These are phyloP conservation scores for Pogonophryne albipinna DNA, from an alignment of 2,797 vertebrate species.

Conservation along the genomic window DNA sequence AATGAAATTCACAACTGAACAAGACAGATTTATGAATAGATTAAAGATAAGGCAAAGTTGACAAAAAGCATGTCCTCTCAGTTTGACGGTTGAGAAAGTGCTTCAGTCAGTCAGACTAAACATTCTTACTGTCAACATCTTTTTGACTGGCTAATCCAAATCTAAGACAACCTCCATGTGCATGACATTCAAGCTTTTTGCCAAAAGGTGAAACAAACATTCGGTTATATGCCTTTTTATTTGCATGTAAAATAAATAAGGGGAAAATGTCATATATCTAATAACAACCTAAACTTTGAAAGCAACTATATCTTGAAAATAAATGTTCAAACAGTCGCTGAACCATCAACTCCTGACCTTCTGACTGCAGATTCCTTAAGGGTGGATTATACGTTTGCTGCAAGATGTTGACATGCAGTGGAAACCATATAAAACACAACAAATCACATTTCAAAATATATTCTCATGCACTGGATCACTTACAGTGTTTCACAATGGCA, in stretches of 20 bases:
- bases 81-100: slow-evolving; percentile 77
- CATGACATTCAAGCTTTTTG: slow-evolving; percentile 59
- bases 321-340: slow-evolving; percentile 63
- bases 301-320: slow-evolving; percentile 56
- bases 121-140: slow-evolving; percentile 71
- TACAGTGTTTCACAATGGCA: slow-evolving; percentile 56
- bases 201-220: slow-evolving; percentile 60
- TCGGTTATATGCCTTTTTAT: slow-evolving; percentile 51
- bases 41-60: slow-evolving; percentile 81
- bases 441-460: slow-evolving; percentile 35
- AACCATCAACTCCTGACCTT: slow-evolving; percentile 48
- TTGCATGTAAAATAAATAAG: slow-evolving; percentile 62
- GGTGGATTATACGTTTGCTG: slow-evolving; percentile 38
- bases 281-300: slow-evolving; percentile 58
- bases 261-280: slow-evolving; percentile 47
- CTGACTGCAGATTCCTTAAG: slow-evolving; percentile 38
- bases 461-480: slow-evolving; percentile 42
- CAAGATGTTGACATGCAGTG: slow-evolving; percentile 49
- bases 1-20: slow-evolving; percentile 61
- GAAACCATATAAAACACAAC: slow-evolving; percentile 49
- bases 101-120: slow-evolving; percentile 72
- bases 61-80: slow-evolving; percentile 72
- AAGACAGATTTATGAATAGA: slow-evolving; percentile 70
- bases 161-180: slow-evolving; percentile 51
- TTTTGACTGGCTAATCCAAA: slow-evolving; percentile 51